Conservation (phyloP, 1,140 invertebrate genomes). For the Cyphomyrmex costatus region DNA sequence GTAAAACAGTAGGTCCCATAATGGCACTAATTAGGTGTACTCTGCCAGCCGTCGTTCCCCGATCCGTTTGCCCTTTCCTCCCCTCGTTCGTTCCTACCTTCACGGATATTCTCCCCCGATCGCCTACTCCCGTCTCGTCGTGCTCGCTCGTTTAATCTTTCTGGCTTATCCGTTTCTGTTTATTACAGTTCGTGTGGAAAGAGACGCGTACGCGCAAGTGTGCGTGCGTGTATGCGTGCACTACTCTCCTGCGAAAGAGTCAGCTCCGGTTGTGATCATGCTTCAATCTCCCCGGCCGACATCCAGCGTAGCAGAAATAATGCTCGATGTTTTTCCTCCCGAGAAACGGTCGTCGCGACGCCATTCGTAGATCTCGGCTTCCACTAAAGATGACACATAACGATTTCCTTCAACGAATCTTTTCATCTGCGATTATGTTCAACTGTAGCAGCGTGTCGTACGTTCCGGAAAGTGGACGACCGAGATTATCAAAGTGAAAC, state of each 20-base stretch:
- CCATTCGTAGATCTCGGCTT: neutral
- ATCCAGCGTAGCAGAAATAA: conserved; percentile 41
- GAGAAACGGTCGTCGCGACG: neutral
- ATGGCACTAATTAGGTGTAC: conserved; percentile 81
- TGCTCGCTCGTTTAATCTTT: conserved; percentile 31
- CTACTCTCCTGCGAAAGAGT: neutral
- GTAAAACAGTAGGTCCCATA: conserved; percentile 78
- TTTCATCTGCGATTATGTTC: conserved; percentile 31
- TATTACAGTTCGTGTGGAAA: conserved; percentile 49
- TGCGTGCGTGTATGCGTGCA: neutral
- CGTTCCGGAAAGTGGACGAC: neutral
- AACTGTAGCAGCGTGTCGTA: neutral
- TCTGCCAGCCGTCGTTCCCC: conserved; percentile 66
- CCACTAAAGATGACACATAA: neutral
- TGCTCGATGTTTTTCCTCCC: conserved; percentile 12
- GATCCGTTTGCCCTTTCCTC: conserved; percentile 22
- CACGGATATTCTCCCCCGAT: neutral
- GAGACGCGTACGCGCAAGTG: neutral
- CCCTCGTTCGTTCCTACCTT: conserved; percentile 23
- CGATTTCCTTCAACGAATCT: conserved; percentile 14
- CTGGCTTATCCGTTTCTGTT: conserved; percentile 64
- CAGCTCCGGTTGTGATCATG: neutral
- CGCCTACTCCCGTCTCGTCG: neutral
- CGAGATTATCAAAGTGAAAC: conserved; percentile 23
- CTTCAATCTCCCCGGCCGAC: neutral